phyloP scores from a whole-genome alignment of 2,797 vertebrate genomes.

The Tenualosa ilisha region DNA sequence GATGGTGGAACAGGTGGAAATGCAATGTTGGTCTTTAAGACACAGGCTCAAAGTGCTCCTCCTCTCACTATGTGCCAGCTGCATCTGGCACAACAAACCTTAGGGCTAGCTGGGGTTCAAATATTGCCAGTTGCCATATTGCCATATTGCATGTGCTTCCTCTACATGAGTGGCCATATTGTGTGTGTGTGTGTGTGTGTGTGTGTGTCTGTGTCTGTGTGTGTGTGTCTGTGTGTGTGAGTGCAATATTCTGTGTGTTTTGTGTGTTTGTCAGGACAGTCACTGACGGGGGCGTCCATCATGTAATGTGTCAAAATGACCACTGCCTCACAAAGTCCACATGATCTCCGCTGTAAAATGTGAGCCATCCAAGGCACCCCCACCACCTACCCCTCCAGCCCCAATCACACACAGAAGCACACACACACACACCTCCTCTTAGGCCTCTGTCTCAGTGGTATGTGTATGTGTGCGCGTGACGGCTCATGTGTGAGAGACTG shows the following conservation, averaged over 20 bases:
- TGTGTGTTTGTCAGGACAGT: neutral
- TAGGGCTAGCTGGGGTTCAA: neutral
- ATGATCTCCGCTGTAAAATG: neutral
- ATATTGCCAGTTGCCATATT: neutral
- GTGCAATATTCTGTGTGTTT: neutral
- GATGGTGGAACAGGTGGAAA: constrained; percentile 2
- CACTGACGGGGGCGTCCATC: neutral
- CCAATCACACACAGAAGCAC: no score
- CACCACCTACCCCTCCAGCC: no score
- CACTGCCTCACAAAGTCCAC: neutral
- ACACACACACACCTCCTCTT: neutral
- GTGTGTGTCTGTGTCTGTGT: neutral
- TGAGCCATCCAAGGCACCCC: neutral
- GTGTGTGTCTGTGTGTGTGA: neutral
- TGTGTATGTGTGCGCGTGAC: neutral
- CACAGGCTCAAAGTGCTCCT: neutral
- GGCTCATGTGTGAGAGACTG: neutral
- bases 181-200: neutral
- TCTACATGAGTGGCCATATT: neutral
- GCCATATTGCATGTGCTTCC: neutral
- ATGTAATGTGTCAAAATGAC: neutral
- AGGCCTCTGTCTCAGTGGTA: neutral
- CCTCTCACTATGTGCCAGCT: neutral
- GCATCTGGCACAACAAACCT: neutral
- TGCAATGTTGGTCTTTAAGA: neutral